Evolutionary conservation across 2,797 vertebrate genomes (phyloP), one percentile per base, ranked within the genome.

Genomic region (Periparus ater): DNA sequence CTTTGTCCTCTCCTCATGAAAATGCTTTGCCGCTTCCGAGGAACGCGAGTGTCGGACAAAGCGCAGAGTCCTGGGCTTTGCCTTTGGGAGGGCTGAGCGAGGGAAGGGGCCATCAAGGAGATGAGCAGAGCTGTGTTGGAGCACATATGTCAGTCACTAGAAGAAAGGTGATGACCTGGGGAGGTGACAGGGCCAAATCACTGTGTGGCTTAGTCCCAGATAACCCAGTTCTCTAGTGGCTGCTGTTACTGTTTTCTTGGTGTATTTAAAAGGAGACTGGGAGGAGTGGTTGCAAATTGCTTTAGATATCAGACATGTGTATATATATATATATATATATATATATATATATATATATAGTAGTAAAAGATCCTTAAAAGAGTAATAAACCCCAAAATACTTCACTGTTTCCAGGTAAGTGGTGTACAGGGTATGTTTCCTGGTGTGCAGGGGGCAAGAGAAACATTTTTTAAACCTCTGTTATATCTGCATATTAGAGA

Each of bases 1-100:
- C 83, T 76, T 75, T 96, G 93, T 96, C 91, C 95, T 96, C 88
- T 97, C 72, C 79, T 95, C 89, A 72, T 96, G 96, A 93, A 97
- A 97, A 98, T 67, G 94, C 91, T 96, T 90, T 93, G 84, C 75
- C 0, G 8, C 76, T 93, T 66, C 78, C 3, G 18, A 62, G 84
- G 51, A 95, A 60, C 16, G 1, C 45, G 27, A 62, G 80, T 83
- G 90, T 88, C 5, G 36, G 91, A 96, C 91, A 96, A 90, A 97
- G 80, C 22, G 0, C 21, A 20, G 73, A 67, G 80, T 93, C 75
- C 60, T 13, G n/a, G 79, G 82, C 47, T 88, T 62, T 97, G 95
- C 96, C 89, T 96, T 68, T 48, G 95, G 93, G 92, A 97, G 91
- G 80, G 63, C 30, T 25, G 21, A 70, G 48, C 23, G 17, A 92